A percentile compares a stretch with the other conserved stretches of the same genome.
phyloP scores from a whole-genome alignment of 2,797 vertebrate species.

The Triplophysa bombifrons region DNA sequence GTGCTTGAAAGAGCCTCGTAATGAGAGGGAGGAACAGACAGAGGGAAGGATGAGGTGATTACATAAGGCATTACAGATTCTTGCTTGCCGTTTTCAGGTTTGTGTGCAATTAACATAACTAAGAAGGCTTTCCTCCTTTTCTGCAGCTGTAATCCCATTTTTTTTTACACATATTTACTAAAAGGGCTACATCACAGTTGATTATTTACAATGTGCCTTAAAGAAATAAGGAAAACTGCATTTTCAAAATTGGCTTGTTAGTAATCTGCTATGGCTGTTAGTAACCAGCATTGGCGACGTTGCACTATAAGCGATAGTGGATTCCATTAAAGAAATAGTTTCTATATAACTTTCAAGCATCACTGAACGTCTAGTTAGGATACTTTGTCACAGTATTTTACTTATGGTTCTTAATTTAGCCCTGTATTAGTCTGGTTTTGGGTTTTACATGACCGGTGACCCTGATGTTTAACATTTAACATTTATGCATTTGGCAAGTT shows the following conservation, averaged over 20 bases:
- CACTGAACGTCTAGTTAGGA: no score
- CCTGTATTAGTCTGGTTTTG: background rate
- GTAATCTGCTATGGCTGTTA: no score
- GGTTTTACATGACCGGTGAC: background rate
- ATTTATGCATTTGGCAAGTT: no score
- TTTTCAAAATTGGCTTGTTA: no score
- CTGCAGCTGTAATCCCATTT: background rate
- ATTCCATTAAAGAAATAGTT: no score
- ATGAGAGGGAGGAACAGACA: slow-evolving; percentile 31
- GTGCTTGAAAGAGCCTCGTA: slow-evolving; percentile 38
- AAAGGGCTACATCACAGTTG: background rate
- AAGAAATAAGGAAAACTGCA: no score
- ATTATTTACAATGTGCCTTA: background rate
- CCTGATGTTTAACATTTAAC: no score
- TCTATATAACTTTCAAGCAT: no score
- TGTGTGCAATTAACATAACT: background rate
- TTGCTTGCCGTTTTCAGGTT: background rate
- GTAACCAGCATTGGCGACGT: no score
- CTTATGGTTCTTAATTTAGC: background rate
- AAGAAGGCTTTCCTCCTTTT: background rate
- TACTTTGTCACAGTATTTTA: background rate
- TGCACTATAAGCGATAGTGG: no score
- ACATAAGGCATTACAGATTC: slow-evolving; percentile 22
- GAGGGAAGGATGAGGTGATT: slow-evolving; percentile 50
- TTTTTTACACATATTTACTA: no score